phyloP scores from a whole-genome alignment of 2,888 invertebrate species.

The Alsophila aescularia region DNA sequence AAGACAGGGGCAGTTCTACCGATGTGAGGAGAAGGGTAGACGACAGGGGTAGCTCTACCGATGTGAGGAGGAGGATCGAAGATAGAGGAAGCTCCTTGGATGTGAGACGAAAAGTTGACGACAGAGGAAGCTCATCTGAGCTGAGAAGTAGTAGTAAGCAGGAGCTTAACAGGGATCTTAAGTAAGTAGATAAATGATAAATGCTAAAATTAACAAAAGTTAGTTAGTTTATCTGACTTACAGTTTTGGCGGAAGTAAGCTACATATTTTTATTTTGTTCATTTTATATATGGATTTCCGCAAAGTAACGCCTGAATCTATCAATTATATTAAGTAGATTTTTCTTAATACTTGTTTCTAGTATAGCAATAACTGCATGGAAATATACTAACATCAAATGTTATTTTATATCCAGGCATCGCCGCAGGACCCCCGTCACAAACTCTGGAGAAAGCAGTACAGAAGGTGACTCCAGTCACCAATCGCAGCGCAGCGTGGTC shows the following conservation, averaged over 20 bases:
- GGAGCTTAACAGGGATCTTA: slow-evolving; percentile 67
- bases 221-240: too few species aligned
- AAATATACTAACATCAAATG: too few species aligned
- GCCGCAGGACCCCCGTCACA: slow-evolving; percentile 73
- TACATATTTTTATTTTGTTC: too few species aligned
- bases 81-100: slow-evolving; percentile 15
- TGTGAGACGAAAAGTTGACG: slow-evolving; percentile 14
- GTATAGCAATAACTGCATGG: too few species aligned
- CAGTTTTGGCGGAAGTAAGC: too few species aligned
- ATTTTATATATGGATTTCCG: too few species aligned
- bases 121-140: slow-evolving; percentile 55
- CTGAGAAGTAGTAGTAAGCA: slow-evolving; percentile 73
- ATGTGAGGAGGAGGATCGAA: slow-evolving; percentile 44
- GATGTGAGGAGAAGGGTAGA: slow-evolving; percentile 17
- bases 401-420: slow-evolving; percentile 54
- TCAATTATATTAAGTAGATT: too few species aligned
- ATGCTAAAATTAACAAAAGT: too few species aligned
- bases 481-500: slow-evolving; percentile 92
- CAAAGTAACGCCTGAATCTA: too few species aligned
- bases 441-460: slow-evolving; percentile 88
- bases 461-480: slow-evolving; percentile 90
- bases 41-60: slow-evolving; percentile 44
- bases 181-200: too few species aligned
- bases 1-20: slow-evolving; percentile 26
- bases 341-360: too few species aligned